Base-by-base conservation (phyloP, 30 jellyfish, hydroid and myxozoan species). In the Hydractinia symbiolongicarpus region DNA sequence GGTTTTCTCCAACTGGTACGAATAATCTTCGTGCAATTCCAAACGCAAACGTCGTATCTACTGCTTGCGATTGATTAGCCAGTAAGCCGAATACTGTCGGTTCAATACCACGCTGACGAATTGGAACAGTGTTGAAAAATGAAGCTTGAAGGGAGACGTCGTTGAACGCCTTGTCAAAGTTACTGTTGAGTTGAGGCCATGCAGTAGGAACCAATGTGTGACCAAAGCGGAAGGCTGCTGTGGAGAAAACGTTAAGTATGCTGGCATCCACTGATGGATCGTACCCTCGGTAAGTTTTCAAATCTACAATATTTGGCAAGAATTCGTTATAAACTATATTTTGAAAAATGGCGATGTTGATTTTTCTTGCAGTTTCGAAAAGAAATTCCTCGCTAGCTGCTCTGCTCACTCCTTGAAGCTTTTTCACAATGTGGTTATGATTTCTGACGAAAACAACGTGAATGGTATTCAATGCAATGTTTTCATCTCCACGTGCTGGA, bases 391-490 rank as follows among this genome's bases (percentile, higher is more conserved):
- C 72, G 87, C 4, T 9, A 81, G 17, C 54, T 51, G 10, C 55
- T 52, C 15, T 81, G 82, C 15, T 80, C 82, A 54, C 52, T 79
- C 89, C 89, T 15, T 30, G 9, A 9, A 81, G 62, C 1, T 16
- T 20, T 20, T 53, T 71, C 20, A 81, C 89, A 51, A 81, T 81
- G 51, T 80, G 79, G 50, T 81, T 81, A 55, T 81, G 89, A 16
- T 81, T 78, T 9, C 89, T 88, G 14, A 62, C 79, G 52, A 40
- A 70, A 8, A 81, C 8, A 30, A 88, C 72, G 68, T 81, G 89
- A 54, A 81, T 81, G 10, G 87, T 15, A 21, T 49, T 20, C 54
- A 81, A 72, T 9, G 68, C 86, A 9, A 53, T 49, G 15, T 81
- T 21, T 72, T 81, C 89, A 55, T 81, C 56, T n/a, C 17, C 87